These are phyloP conservation scores for Drosophila ambigua DNA, from an alignment of 1,140 invertebrate genomes.

Conservation along the genomic window DNA sequence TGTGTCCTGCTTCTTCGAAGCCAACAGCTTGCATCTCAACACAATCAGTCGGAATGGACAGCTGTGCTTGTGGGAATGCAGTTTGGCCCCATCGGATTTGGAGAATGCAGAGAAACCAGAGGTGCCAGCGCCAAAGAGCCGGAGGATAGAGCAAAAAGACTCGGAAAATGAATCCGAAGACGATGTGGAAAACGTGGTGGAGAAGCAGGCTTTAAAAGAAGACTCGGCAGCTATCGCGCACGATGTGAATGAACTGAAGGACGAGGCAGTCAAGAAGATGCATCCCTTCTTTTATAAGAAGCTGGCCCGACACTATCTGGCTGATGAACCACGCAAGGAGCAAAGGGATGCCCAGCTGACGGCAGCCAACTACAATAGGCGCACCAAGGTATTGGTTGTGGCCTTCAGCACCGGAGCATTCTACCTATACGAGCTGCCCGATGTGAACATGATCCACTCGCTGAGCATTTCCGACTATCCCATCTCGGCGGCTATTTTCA, in stretches of 20 bases:
- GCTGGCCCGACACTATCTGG: conserved; percentile 89
- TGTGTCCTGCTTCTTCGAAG: conserved; percentile 94
- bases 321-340: conserved; percentile 88
- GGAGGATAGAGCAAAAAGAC: conserved; percentile 20
- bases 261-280: conserved; percentile 66
- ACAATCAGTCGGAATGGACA: conserved; percentile 90
- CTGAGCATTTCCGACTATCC: conserved; percentile 92
- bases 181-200: conserved; percentile 86
- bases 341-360: conserved; percentile 87
- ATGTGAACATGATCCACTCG: conserved; percentile 96
- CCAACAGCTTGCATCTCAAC: conserved; percentile 91
- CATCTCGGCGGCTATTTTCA: conserved; percentile 92
- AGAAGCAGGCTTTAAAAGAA: conserved; percentile 84
- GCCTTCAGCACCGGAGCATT: conserved; percentile 93
- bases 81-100: conserved; percentile 85
- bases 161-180: conserved; percentile 85
- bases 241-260: conserved; percentile 81
- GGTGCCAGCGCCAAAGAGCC: conserved; percentile 69
- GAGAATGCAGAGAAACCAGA: conserved; percentile 84
- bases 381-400: conserved; percentile 91
- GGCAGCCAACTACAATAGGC: conserved; percentile 91
- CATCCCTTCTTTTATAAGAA: conserved; percentile 89
- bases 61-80: conserved; percentile 95
- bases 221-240: conserved; percentile 81
- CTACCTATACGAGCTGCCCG: conserved; percentile 96